phyloP scores from a whole-genome alignment of 2,888 invertebrate genomes.

The Monopis laevigella region DNA sequence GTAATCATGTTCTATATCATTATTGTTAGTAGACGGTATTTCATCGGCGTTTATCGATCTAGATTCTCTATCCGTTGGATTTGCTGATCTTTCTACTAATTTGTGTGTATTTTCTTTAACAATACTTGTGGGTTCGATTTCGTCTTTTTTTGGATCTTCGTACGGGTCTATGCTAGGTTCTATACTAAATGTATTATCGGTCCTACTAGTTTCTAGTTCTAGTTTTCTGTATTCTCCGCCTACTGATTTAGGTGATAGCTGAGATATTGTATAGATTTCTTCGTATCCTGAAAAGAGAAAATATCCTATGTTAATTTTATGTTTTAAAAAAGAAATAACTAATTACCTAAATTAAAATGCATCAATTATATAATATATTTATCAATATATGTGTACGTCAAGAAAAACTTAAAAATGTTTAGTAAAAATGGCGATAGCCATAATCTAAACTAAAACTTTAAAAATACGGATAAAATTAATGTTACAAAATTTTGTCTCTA shows the following conservation, averaged over 20 bases:
- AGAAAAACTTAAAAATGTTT: too few species aligned
- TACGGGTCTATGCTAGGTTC: conserved; percentile 43
- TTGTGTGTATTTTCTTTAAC: conserved; percentile 35
- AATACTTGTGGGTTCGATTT: conserved; percentile 18
- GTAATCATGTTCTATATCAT: conserved; percentile 65
- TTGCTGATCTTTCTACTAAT: conserved; percentile 64
- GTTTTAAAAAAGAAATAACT: too few species aligned
- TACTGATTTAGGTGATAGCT: conserved; percentile 74
- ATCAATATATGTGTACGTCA: too few species aligned
- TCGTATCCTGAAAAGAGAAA: conserved; percentile 60
- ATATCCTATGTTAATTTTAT: too few species aligned
- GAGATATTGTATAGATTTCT: conserved; percentile 70
- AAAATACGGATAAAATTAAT: too few species aligned
- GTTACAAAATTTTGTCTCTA: too few species aligned
- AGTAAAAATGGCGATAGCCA: too few species aligned
- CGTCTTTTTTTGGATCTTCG: conserved; percentile 24
- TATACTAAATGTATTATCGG: conserved; percentile 44
- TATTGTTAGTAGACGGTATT: conserved; percentile 60
- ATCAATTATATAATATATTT: too few species aligned
- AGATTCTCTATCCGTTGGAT: conserved; percentile 47
- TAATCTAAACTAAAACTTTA: too few species aligned
- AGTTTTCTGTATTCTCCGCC: conserved; percentile 24
- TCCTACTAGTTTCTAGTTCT: conserved; percentile 40
- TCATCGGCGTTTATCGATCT: conserved; percentile 66
- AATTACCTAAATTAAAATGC: too few species aligned